Evolutionary conservation across 2,113 vertebrate species (phyloP), one percentile per base, ranked within the genome.

Genomic region (Hypocryptadius cinnamomeus): DNA sequence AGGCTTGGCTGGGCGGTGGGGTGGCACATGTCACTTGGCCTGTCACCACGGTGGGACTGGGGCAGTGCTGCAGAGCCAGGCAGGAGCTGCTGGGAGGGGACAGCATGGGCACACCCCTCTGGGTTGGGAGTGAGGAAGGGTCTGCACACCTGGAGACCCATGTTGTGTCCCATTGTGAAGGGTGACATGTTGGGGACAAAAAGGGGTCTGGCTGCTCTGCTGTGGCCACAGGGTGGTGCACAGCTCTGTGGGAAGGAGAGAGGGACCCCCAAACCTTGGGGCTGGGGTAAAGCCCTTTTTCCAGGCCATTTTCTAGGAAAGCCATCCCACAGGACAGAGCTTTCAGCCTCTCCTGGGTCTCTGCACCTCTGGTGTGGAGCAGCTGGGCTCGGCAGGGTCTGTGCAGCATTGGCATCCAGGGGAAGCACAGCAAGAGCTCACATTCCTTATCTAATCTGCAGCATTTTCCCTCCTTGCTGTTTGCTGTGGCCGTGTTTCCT

Each of bases 361-460:
- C 12, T 17, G 59, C 2, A 2, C 54, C 40, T 61, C 88, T 22
- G 70, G 20, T 1, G 5, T 21, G 79, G 39, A 82, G 79, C 71
- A 40, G 83, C n/a, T 42, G 2, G 23, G 65, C 73, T 83, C 0
- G 0, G 69, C 64, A 28, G 45, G 59, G 51, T 73, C 64, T 35
- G 24, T 82, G 65, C 37, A 47, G 63, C 37, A 37, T 9, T 60
- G 57, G 53, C 39, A 21, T 71, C 76, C 76, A 37, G 68, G 66
- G n/a, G 25, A 48, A 48, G 6, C 3, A 5, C 42, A 42, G 70
- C 10, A 5, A 81, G 78, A 60, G 13, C 65, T 39, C 25, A 0
- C 33, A 11, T 47, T 94, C 77, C 89, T 90, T 97, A 97, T 96
- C 97, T 97, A 95, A 97, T 96, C 95, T 93, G 73, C 66, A 63